Conservation (phyloP, 2,797 vertebrate species). For the Sibirionetta formosa region DNA sequence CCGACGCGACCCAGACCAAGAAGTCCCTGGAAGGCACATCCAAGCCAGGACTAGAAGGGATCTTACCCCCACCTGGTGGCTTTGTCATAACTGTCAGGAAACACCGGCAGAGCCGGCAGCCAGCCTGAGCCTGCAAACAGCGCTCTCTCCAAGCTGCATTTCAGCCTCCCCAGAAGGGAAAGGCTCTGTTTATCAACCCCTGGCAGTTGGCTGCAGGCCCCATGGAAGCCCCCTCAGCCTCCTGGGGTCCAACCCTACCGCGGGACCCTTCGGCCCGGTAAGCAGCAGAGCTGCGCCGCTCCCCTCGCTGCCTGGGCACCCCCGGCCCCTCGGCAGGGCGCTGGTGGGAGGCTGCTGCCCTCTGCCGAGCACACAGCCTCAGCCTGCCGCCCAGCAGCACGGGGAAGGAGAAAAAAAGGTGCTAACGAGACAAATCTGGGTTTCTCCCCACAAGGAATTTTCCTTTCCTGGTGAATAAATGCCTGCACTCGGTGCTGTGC, state of each 20-base stretch:
- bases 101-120: neutral
- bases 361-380: constrained; percentile 12
- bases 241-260: neutral
- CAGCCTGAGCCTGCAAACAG: neutral
- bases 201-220: accelerated
- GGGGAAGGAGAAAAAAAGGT: accelerated
- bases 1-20: accelerated
- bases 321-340: accelerated
- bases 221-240: accelerated
- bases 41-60: neutral
- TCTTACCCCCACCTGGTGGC: constrained; percentile 43
- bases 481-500: neutral
- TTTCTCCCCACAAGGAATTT: neutral
- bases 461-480: neutral
- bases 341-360: constrained; percentile 30
- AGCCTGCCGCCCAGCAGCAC: no score
- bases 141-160: accelerated
- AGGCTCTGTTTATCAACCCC: accelerated
- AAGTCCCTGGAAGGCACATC: neutral
- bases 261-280: accelerated
- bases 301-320: neutral
- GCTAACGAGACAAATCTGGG: accelerated
- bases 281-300: neutral
- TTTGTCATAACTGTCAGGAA: neutral
- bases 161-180: accelerated